Conservation (phyloP, 2,888 invertebrate genomes). For the Diogma glabrata region DNA sequence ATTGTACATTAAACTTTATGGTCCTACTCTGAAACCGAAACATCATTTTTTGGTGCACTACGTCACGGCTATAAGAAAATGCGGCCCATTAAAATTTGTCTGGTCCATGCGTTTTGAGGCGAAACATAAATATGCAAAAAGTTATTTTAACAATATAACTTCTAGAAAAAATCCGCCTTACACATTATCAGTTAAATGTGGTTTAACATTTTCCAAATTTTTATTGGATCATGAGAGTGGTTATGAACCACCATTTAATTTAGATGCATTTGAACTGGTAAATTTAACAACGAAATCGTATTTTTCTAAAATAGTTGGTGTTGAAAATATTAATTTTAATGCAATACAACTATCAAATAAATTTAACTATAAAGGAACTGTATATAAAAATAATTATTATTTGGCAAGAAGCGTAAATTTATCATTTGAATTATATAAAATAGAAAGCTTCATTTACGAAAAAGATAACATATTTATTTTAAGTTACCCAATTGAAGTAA, state of each 20-base stretch:
- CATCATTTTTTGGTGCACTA: conserved; percentile 17
- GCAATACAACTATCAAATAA: conserved; percentile 6
- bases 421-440: conserved; percentile 14
- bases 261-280: neutral
- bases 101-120: too few relatives aligned
- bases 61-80: conserved; percentile 15
- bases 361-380: conserved; percentile 12
- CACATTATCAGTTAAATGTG: neutral
- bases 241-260: neutral
- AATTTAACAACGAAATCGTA: neutral
- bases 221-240: neutral
- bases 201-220: neutral
- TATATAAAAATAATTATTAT: conserved; percentile 13
- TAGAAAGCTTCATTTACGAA: conserved; percentile 11
- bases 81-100: conserved; percentile 15
- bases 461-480: conserved; percentile 9
- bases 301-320: conserved; percentile 9
- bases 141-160: neutral
- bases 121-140: neutral
- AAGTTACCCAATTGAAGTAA: conserved; percentile 8
- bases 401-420: neutral
- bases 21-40: conserved; percentile 15
- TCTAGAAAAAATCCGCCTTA: neutral
- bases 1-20: conserved; percentile 15
- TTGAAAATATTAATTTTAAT: conserved; percentile 7